These are phyloP conservation scores for Drosophila pseudoananassae DNA, from an alignment of 1,140 invertebrate species.

Conservation along the genomic window DNA sequence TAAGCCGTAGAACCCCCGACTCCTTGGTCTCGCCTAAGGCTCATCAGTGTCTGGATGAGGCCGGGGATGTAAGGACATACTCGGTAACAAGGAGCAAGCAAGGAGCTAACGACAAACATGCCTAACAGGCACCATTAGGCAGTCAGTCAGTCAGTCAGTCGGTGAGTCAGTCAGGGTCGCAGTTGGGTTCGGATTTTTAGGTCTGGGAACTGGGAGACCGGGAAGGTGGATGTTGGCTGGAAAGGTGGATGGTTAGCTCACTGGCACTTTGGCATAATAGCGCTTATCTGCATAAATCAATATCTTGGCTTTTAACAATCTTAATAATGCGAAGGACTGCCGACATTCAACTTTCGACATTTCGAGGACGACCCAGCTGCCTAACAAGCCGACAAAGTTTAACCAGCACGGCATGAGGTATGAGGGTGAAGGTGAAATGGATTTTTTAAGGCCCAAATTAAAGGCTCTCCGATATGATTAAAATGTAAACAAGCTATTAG, in stretches of 20 bases:
- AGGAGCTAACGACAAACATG: constrained; percentile 41
- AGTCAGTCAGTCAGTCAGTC: constrained; percentile 36
- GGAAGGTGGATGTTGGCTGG: background rate
- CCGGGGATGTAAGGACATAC: constrained; percentile 32
- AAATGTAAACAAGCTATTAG: no score
- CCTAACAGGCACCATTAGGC: constrained; percentile 59
- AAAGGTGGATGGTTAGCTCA: constrained; percentile 36
- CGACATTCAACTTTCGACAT: constrained; percentile 22
- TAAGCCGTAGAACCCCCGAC: background rate
- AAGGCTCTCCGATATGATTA: background rate
- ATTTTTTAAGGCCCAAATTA: background rate
- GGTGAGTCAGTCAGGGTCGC: constrained; percentile 32
- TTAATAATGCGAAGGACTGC: constrained; percentile 60
- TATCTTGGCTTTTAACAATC: constrained; percentile 77
- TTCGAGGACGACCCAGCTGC: background rate
- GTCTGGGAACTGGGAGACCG: background rate
- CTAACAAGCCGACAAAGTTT: constrained; percentile 13
- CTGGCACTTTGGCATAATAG: constrained; percentile 74
- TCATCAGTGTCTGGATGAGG: constrained; percentile 33
- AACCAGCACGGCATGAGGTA: background rate
- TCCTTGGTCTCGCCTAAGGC: constrained; percentile 19
- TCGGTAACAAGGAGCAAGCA: constrained; percentile 19
- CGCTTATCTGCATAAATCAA: constrained; percentile 78
- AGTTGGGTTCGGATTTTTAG: background rate
- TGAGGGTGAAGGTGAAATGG: background rate